These are phyloP conservation scores for Scaptomyza reducta DNA, from an alignment of 2,888 invertebrate species.

Conservation along the genomic window DNA sequence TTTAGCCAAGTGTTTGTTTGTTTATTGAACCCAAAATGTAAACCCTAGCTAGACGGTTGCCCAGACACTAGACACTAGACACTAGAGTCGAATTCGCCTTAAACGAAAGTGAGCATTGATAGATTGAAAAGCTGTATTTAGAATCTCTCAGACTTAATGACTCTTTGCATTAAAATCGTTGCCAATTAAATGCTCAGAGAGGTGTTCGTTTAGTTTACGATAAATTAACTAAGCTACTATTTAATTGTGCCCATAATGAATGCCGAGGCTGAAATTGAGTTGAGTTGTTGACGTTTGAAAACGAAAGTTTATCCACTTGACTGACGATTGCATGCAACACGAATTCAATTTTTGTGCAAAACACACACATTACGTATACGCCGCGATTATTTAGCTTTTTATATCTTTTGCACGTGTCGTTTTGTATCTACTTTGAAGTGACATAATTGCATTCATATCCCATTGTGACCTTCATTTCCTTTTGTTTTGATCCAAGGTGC, in stretches of 20 bases:
- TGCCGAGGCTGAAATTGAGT: conserved; percentile 44
- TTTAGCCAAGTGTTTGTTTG: neutral
- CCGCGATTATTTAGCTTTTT: neutral
- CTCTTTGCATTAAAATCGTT: conserved; percentile 45
- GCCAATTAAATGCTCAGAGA: conserved; percentile 63
- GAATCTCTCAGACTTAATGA: conserved; percentile 63
- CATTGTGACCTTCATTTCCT: conserved; percentile 42
- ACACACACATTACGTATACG: conserved; percentile 48
- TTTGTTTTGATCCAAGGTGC: conserved; percentile 18
- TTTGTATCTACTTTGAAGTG: conserved; percentile 17
- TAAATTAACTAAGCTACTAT: conserved; percentile 50
- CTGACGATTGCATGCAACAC: conserved; percentile 63
- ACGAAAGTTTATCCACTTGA: conserved; percentile 54
- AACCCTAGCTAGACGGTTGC: conserved; percentile 2
- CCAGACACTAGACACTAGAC: neutral
- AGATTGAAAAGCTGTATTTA: conserved; percentile 50
- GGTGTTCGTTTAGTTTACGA: conserved; percentile 27
- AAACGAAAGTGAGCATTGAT: conserved; percentile 61
- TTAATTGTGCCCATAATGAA: conserved; percentile 78
- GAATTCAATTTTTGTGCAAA: conserved; percentile 27
- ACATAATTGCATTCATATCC: conserved; percentile 35
- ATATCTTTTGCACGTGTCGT: neutral
- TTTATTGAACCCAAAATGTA: conserved; percentile 14
- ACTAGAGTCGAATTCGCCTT: conserved; percentile 16
- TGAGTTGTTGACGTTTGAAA: conserved; percentile 34